phyloP scores from a whole-genome alignment of 35 echinoderm and acorn worm genomes.

The Chiridota heheva region DNA sequence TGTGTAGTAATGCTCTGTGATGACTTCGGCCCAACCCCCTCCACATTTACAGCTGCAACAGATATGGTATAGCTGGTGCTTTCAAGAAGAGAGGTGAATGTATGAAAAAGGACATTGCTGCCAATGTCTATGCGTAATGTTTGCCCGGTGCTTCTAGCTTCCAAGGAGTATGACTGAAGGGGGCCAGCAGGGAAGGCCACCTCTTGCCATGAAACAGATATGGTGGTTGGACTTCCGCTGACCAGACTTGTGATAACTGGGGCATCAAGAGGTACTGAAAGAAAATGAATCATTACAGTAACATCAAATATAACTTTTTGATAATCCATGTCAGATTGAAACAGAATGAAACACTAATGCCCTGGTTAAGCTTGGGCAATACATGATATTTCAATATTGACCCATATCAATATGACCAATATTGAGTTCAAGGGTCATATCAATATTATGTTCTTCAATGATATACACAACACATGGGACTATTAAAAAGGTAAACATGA shows the following conservation, averaged over 20 bases:
- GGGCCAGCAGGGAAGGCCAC: slow-evolving; percentile 65
- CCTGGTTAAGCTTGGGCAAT: background rate
- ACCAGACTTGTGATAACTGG: slow-evolving; percentile 71
- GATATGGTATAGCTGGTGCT: slow-evolving; percentile 50
- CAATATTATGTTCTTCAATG: no score
- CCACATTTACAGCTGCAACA: slow-evolving; percentile 62
- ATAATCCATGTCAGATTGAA: background rate
- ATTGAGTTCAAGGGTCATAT: no score
- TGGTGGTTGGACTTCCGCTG: slow-evolving; percentile 59
- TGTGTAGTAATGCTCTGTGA: slow-evolving; percentile 44
- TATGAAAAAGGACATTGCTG: background rate
- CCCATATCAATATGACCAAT: no score
- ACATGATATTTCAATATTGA: no score
- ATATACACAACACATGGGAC: background rate
- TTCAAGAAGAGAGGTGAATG: slow-evolving; percentile 17
- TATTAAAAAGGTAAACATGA: no score
- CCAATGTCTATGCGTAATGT: background rate
- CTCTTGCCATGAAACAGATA: slow-evolving; percentile 57
- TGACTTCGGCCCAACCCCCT: slow-evolving; percentile 36
- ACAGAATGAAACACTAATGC: background rate
- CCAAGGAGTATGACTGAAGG: slow-evolving; percentile 42
- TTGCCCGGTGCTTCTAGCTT: background rate
- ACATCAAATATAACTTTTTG: background rate
- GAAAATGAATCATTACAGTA: no score
- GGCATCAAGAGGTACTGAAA: slow-evolving; percentile 52